Conservation (phyloP, 2,113 vertebrate genomes). For the Channa argus region DNA sequence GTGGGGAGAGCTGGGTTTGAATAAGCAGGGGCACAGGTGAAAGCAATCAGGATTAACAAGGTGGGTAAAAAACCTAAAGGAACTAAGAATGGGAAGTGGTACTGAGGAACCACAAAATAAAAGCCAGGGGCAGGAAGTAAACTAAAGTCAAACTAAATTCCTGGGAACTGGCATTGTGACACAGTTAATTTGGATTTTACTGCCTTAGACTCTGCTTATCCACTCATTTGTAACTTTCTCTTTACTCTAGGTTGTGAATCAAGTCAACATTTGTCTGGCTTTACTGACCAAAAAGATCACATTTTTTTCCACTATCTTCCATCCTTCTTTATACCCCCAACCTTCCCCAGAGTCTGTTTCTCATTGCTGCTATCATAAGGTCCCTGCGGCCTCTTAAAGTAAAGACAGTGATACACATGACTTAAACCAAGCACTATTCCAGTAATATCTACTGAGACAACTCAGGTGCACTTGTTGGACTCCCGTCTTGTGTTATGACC, state of each 20-base stretch:
- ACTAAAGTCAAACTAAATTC: no score
- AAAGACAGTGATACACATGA: conserved; percentile 55
- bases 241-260: no score
- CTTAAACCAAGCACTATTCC: conserved; percentile 50
- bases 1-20: no score
- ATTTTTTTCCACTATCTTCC: not conserved
- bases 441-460: conserved; percentile 50
- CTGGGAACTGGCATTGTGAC: no score
- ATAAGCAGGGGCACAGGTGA: no score
- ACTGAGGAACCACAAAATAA: no score
- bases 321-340: conserved; percentile 22
- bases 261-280: conserved; percentile 4
- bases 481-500: conserved; percentile 35
- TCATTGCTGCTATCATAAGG: conserved; percentile 54
- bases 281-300: conserved; percentile 17
- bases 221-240: not conserved
- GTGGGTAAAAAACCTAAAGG: no score
- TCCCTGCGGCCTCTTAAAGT: conserved; percentile 55
- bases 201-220: conserved; percentile 26
- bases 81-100: no score
- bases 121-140: no score
- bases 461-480: conserved; percentile 51
- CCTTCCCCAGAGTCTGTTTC: conserved; percentile 56
- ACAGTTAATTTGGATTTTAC: conserved; percentile 35
- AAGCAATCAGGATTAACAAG: no score